These are phyloP conservation scores for Edolisoma coerulescens DNA, from an alignment of 2,113 vertebrate species.

Conservation along the genomic window DNA sequence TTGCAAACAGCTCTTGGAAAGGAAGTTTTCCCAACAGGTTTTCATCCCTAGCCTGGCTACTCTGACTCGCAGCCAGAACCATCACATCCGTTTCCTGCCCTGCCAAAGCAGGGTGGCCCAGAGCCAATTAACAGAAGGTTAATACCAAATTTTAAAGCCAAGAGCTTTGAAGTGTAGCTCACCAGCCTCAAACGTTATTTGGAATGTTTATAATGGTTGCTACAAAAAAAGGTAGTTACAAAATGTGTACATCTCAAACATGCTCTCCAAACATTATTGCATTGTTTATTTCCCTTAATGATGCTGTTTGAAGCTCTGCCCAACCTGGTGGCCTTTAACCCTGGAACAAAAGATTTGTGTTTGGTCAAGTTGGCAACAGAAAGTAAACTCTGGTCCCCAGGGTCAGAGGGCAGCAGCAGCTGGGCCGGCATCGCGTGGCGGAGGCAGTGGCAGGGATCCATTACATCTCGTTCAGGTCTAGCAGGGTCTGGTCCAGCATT, in stretches of 20 bases:
- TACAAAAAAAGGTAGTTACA: conserved; percentile 62
- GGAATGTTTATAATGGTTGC: conserved; percentile 60
- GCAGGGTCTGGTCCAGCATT: conserved; percentile 91
- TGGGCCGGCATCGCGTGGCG: not conserved
- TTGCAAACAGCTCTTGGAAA: conserved; percentile 29
- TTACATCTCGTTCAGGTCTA: conserved; percentile 91
- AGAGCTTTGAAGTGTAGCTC: conserved; percentile 16
- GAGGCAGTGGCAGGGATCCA: conserved; percentile 14
- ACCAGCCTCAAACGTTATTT: not conserved
- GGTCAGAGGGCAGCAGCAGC: conserved; percentile 62
- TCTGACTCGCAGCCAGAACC: not conserved
- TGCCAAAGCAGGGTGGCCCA: not conserved
- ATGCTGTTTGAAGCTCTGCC: conserved; percentile 55
- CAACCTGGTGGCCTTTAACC: conserved; percentile 48
- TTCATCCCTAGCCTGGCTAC: not conserved
- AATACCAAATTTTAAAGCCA: not conserved
- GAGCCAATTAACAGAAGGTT: not conserved
- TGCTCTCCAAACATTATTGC: conserved; percentile 64
- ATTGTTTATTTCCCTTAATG: conserved; percentile 68
- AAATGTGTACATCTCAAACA: conserved; percentile 63
- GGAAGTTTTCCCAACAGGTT: not conserved
- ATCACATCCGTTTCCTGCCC: not conserved
- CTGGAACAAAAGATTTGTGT: conserved; percentile 1
- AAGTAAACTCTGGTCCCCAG: conserved; percentile 14
- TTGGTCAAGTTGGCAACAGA: conserved; percentile 44